Base-by-base conservation (phyloP, 1,140 invertebrate genomes). In the Planococcus citri region DNA sequence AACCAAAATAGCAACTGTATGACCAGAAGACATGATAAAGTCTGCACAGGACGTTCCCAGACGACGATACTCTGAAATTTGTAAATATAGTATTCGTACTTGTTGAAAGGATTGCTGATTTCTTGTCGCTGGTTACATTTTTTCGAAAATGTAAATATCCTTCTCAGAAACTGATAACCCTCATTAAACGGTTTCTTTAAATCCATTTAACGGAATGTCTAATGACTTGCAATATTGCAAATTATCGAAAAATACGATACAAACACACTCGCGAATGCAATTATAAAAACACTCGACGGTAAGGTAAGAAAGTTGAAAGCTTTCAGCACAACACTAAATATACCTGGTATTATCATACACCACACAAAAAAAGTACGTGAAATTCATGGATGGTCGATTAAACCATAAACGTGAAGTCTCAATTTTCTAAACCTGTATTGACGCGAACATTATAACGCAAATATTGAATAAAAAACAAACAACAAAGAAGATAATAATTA, bases 1-100 rank as follows among this genome's bases (percentile, higher is more conserved):
- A 27, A 72, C 71, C 71, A 72, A 61, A 72, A 72, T 27, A 72
- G 25, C 1, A 72, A 17, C 24, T 72, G 69, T 20, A 72, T 61
- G 21, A 51, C 20, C 14, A 72, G 33, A 21, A 72, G 37, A 24
- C 68, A 72, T 12, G 67, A 12, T 3, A 64, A 20, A 58, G 68
- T 72, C 8, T 70, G 27, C 10, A 51, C 27, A 20, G 71, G 71
- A 70, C 69, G 69, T 24, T 72, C 71, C 71, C 71, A 72, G 1
- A 72, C 27, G 17, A 72, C 51, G 37, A 72, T 64, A 27, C 68
- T 72, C 37, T 72, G 68, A 27, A 72, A 61, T 41, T 38, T 37
- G 22, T 33, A 38, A 14, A 61, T 58, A 57, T 70, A 72, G 37
- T 64, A 41, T 38, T 72, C 71, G 20, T 70, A 72, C 20, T 24